Base-by-base conservation (phyloP, 2,888 invertebrate genomes). In the Zygothrica quintamaculata region DNA sequence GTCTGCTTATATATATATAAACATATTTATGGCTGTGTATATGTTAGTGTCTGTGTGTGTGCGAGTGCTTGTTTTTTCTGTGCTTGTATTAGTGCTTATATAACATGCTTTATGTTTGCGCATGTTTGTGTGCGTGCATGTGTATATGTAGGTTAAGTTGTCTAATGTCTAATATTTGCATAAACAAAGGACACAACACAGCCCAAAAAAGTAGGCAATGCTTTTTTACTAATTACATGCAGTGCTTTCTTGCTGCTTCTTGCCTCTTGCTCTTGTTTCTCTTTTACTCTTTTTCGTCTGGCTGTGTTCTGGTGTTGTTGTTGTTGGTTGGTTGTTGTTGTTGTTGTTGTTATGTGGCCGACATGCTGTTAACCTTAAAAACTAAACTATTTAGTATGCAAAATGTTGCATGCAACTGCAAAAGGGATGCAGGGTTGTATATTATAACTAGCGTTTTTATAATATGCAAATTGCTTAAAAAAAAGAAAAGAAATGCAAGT, bases 341-440 rank as follows among this genome's bases (percentile, higher is more conserved):
- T 39, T 43, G 36, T 12, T 58, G 36, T 34, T 44, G 26, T 51
- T 58, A n/a, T 29, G 44, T 40, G 52, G 48, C 36, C 50, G 31
- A 52, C 65, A 77, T 82, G 74, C 65, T 80, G 65, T 61, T 62
- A 47, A 46, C 66, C 60, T 77, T 60, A 71, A 68, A 65, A 80
- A 69, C 55, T 48, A 69, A 72, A 79, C 69, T 80, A 58, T 70
- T 84, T 80, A 62, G 57, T 76, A 85, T 86, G 86, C 82, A 85
- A 66, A 79, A 64, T 65, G 55, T 42, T 67, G 62, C 81, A 80
- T 80, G 77, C 73, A 67, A 36, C 39, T 40, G 25, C 15, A 8
- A 12, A 31, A 13, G 7, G 12, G 15, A 13, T 25, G 15, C 31
- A 34, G 44, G 12, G 39, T 31, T 9, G 50, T 55, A 40, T 58